Evolutionary conservation across 2,888 invertebrate species (phyloP), one percentile per base, ranked within the genome.

Genomic region (Polymixis lichenea): DNA sequence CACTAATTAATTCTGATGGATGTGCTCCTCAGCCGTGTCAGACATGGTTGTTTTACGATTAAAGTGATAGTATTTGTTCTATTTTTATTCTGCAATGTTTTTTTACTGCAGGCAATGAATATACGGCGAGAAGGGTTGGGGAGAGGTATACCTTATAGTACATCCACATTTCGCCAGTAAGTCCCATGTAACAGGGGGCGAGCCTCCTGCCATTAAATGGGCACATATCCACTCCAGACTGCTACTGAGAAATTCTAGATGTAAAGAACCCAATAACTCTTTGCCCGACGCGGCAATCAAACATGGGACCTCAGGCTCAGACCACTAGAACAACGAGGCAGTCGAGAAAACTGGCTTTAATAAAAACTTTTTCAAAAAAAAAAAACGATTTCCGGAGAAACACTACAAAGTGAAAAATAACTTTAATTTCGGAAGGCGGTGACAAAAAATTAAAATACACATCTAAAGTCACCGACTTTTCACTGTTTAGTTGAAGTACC

Each of bases 1-100:
- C 84, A 84, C 87, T 93, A 93, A 94, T 94, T 93, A 93, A 93
- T 91, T 92, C 91, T 93, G 94, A 94, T 93, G 87, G 93, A 94
- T 93, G 90, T 79, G 80, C 65, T 66, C n/a, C 13, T 60, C 64
- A 62, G 5, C 25, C 64, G 43, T 81, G 72, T 72, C 61, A 38
- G 60, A 74, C 71, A 58, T 68, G 28, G 56, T 62, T 43, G 32
- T 72, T 69, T 68, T 56, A 61, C 25, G 60, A 71, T 80, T 77
- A 82, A 77, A 81, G 32, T 73, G 53, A 60, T 46, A 19, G 13
- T 4, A 51, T 70, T 53, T 69, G 8, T 67, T 69, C 17, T 56
- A 17, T 69, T 55, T 55, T 32, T 3, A 19, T 32, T 58, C 15
- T 11, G 22, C 3, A 7, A 51, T 53, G 1, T 32, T 19, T 6